Base-by-base conservation (phyloP, 2,888 invertebrate genomes). In the Emmelina monodactyla region DNA sequence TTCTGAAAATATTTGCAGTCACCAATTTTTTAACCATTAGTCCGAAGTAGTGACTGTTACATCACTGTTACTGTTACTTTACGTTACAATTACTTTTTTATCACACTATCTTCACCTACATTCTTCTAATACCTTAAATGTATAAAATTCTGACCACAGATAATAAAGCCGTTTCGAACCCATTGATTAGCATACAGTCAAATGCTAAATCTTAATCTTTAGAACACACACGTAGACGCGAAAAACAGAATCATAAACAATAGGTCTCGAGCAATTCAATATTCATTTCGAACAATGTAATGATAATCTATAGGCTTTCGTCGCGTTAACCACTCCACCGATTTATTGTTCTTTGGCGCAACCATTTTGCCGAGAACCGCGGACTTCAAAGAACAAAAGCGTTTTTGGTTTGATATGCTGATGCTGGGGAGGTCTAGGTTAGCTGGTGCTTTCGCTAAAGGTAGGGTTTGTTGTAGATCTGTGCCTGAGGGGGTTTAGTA, bases 261-360 rank as follows among this genome's bases (percentile, higher is more conserved):
- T 75, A 68, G 68, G 52, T 49, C 62, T 72, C 69, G 66, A 70
- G 71, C 72, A 72, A 72, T 75, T 75, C 72, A 78, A 78, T 75
- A 75, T 73, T 69, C 75, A 63, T 64, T 63, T 61, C 54, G 68
- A 75, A 75, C 76, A 78, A 78, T 76, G 65, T 73, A 71, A 69
- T 67, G 67, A 70, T 72, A 64, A 67, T 69, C 5, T 19, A 25
- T 25, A 25, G 25, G 9, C 25, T 25, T 25, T 25, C 25, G 25
- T 25, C 25, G 25, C 68, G 51, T 56, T 72, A 70, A 73, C 71
- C 69, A 76, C 73, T 58, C 62, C 68, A 59, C 61, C 69, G 62
- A 78, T 76, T 75, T 76, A 73, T 76, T 65, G 69, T 68, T 67
- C 65, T 64, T 64, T 64, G 58, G 58, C 53, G 42, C 47, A 46